phyloP scores from a whole-genome alignment of 2,113 vertebrate species.

The Siphamia tubifer region DNA sequence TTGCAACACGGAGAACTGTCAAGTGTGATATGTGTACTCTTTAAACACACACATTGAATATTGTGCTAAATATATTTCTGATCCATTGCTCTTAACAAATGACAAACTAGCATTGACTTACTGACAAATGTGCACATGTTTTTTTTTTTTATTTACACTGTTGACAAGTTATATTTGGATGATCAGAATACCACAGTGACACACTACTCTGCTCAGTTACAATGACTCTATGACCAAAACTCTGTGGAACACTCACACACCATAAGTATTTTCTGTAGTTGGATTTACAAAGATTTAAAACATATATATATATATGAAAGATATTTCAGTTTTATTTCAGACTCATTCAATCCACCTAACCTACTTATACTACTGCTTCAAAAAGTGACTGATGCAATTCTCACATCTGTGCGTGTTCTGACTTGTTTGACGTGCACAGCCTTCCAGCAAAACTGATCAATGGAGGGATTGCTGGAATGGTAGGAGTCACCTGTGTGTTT shows the following conservation, averaged over 20 bases:
- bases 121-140: neutral
- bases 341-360: no score
- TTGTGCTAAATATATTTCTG: no score
- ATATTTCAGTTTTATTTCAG: no score
- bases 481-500: conserved; percentile 87
- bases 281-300: no score
- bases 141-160: neutral
- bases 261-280: no score
- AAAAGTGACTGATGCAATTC: neutral
- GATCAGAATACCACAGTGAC: neutral
- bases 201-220: neutral
- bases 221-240: neutral
- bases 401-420: neutral
- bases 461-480: conserved; percentile 84
- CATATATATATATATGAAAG: no score
- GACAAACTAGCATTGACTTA: no score
- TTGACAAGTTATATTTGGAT: conserved; percentile 33
- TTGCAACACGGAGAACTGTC: neutral
- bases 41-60: no score
- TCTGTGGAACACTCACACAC: neutral
- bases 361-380: neutral
- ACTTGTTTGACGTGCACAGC: conserved; percentile 55
- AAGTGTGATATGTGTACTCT: neutral
- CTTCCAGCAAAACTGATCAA: conserved; percentile 87
- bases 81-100: no score